Conservation (phyloP, 2,113 vertebrate species). For the Cyphomyrus plagiostoma region DNA sequence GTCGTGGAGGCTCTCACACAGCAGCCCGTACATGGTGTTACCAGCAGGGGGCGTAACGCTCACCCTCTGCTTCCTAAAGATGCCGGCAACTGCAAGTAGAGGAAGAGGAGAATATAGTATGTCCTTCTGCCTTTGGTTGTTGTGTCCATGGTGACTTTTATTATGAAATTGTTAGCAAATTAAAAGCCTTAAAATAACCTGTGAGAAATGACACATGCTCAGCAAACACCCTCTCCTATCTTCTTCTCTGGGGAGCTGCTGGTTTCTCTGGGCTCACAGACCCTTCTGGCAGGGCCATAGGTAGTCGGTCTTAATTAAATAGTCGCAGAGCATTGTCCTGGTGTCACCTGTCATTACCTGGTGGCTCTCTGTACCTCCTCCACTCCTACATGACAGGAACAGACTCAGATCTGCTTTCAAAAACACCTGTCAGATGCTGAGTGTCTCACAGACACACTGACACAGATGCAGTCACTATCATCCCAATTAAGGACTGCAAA, state of each 20-base stretch:
- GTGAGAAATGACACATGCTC: background rate
- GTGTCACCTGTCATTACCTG: constrained; percentile 55
- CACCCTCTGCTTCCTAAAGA: background rate
- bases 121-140: background rate
- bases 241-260: background rate
- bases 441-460: background rate
- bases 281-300: background rate
- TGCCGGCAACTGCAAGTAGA: background rate
- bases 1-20: constrained; percentile 67
- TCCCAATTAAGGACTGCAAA: background rate
- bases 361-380: constrained; percentile 38
- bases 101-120: background rate
- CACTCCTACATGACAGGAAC: constrained; percentile 40
- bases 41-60: background rate
- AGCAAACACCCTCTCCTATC: background rate
- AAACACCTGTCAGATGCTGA: constrained; percentile 45
- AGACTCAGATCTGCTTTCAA: constrained; percentile 43
- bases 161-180: background rate
- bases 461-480: background rate
- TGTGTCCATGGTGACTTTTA: background rate
- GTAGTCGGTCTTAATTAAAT: constrained; percentile 39
- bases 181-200: background rate
- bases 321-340: constrained; percentile 44
- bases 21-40: constrained; percentile 58
- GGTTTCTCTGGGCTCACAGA: background rate